phyloP scores from a whole-genome alignment of 1,140 invertebrate genomes.

The Aphidius ervi region DNA sequence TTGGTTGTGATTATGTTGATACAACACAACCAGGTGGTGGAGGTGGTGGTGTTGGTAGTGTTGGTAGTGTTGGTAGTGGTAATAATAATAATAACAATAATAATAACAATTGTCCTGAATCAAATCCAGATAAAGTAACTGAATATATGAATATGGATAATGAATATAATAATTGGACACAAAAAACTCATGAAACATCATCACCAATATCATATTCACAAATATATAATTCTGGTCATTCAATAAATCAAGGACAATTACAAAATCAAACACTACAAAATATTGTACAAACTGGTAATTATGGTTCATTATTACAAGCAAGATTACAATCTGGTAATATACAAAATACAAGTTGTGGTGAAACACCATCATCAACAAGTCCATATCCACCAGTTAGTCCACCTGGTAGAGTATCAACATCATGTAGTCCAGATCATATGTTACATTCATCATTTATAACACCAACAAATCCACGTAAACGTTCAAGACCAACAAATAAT shows the following conservation, averaged over 20 bases:
- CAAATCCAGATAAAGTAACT: conserved; percentile 55
- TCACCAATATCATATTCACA: conserved; percentile 43
- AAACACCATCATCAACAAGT: conserved; percentile 53
- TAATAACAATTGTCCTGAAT: conserved; percentile 51
- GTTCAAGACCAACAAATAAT: conserved; percentile 37
- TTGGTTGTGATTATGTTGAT: conserved; percentile 84
- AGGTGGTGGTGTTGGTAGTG: conserved; percentile 59
- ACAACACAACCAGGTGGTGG: conserved; percentile 71
- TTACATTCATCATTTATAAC: conserved; percentile 47
- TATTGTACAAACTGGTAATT: conserved; percentile 66
- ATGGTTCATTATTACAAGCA: conserved; percentile 67
- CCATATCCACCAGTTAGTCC: conserved; percentile 54
- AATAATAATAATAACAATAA: conserved; percentile 28
- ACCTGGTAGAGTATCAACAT: conserved; percentile 54
- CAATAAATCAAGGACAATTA: conserved; percentile 32
- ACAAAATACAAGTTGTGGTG: conserved; percentile 45
- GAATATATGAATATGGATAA: conserved; percentile 79
- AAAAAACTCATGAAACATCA: conserved; percentile 53
- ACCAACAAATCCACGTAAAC: conserved; percentile 44
- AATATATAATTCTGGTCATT: conserved; percentile 37
- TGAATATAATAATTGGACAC: conserved; percentile 77
- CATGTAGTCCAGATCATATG: conserved; percentile 48
- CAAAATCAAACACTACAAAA: conserved; percentile 63
- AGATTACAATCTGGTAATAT: conserved; percentile 51
- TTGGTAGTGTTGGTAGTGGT: conserved; percentile 57